Evolutionary conservation across 1,140 invertebrate genomes (phyloP), one percentile per base, ranked within the genome.

Genomic region (Meteorus sp.): DNA sequence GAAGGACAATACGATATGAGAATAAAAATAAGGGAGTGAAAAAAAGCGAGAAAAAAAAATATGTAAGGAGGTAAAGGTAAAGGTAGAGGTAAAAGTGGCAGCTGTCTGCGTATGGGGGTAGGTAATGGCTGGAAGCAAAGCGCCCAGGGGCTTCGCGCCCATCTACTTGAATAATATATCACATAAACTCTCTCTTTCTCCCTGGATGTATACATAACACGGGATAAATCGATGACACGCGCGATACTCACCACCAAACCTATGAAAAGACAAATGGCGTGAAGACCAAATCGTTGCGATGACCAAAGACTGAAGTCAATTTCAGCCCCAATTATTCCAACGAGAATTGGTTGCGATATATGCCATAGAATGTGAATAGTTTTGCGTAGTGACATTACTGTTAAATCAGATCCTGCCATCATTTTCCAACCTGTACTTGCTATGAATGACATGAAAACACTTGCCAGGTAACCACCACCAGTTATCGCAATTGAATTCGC

Each of bases 301-400:
- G 63, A 43, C 73, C 73, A 78, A 23, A 72, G 17, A 8, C 45
- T 22, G 17, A 78, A 62, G 45, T 77, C 68, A 23, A 77, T 73
- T 50, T 78, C 73, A 3, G 72, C 74, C 1, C 74, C 75, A 11
- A 78, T 75, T 8, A 77, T 64, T 6, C 75, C 76, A 3, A 72
- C 66, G 17, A 77, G 59, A 37, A 77, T 53, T 17, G 77, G 77
- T 45, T 79, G 77, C 60, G 73, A 68, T 0, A 77, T 63, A 27
- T 76, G 66, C 77, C 77, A 78, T 15, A 77, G 59, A 3, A 71
- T 43, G 15, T 65, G 59, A 7, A 64, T 59, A 7, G 59, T 53
- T 53, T 56, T 62, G 44, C 67, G 68, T 35, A 77, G 54, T 13
- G 68, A 64, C 0, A 51, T 56, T 2, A 72, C 59, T 72, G 77